Percentiles rank a stretch among this genome's conserved stretches.
phyloP scores from a whole-genome alignment of 2,888 invertebrate species.

The Eristalis pertinax region DNA sequence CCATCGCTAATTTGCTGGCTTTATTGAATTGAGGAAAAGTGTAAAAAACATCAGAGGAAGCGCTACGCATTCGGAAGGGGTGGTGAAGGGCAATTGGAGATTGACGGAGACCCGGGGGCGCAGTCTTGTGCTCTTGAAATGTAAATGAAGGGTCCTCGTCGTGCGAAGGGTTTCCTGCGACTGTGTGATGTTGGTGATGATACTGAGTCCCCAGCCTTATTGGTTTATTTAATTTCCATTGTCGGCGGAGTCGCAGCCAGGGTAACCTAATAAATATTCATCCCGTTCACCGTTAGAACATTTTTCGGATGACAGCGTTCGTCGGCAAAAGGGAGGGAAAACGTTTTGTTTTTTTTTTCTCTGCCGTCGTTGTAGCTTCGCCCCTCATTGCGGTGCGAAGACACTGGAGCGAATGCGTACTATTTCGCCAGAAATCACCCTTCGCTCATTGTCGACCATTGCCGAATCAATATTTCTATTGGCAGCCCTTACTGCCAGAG shows the following conservation, averaged over 20 bases:
- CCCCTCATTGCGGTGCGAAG: neutral
- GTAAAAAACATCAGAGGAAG: neutral
- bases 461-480: constrained; percentile 39
- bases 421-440: constrained; percentile 15
- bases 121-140: constrained; percentile 33
- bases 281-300: constrained; percentile 26
- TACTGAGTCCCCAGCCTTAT: constrained; percentile 35
- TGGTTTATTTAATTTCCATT: constrained; percentile 55
- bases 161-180: neutral
- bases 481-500: neutral
- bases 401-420: constrained; percentile 23
- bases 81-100: neutral
- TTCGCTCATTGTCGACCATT: constrained; percentile 17
- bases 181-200: constrained; percentile 31
- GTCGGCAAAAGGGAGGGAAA: neutral
- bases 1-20: constrained; percentile 41
- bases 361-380: neutral
- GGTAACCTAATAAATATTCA: constrained; percentile 46
- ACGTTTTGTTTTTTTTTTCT: neutral
- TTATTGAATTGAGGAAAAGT: constrained; percentile 43
- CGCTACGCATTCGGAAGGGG: neutral
- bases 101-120: neutral
- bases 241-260: constrained; percentile 1
- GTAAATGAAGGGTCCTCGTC: constrained; percentile 31
- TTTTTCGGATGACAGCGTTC: constrained; percentile 12